Evolutionary conservation across 2,113 vertebrate genomes (phyloP).

Genomic region (Ptilonorhynchus violaceus): DNA sequence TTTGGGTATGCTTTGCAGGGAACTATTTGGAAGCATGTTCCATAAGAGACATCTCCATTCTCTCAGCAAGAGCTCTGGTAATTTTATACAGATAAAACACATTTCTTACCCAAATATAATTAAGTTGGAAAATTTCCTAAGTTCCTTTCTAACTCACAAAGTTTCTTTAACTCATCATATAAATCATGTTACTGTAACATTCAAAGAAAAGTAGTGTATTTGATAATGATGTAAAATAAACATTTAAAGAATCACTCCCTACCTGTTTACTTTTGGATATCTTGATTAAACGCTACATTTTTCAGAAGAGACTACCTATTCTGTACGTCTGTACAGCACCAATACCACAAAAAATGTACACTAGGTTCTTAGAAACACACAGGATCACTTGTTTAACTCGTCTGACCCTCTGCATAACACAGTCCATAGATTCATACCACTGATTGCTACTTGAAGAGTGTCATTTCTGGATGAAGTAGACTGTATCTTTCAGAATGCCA

Average conservation of each 20-base stretch:
- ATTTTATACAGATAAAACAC: neutral
- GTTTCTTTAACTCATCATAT: neutral
- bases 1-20: neutral
- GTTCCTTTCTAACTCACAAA: neutral
- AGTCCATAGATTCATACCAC: neutral
- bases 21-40: neutral
- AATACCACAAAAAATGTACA: neutral
- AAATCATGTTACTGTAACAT: neutral
- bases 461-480: neutral
- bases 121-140: neutral
- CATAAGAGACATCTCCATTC: neutral
- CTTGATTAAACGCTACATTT: neutral
- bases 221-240: constrained; percentile 5
- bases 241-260: neutral
- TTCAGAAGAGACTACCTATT: neutral
- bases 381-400: neutral
- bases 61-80: neutral
- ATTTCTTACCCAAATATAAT: neutral
- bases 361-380: neutral
- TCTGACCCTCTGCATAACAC: neutral
- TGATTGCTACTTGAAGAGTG: neutral
- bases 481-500: neutral
- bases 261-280: neutral
- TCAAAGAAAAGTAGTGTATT: neutral
- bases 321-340: neutral